Evolutionary conservation across 2,797 vertebrate genomes (phyloP).

Genomic region (Rhabdophis nuchalis): DNA sequence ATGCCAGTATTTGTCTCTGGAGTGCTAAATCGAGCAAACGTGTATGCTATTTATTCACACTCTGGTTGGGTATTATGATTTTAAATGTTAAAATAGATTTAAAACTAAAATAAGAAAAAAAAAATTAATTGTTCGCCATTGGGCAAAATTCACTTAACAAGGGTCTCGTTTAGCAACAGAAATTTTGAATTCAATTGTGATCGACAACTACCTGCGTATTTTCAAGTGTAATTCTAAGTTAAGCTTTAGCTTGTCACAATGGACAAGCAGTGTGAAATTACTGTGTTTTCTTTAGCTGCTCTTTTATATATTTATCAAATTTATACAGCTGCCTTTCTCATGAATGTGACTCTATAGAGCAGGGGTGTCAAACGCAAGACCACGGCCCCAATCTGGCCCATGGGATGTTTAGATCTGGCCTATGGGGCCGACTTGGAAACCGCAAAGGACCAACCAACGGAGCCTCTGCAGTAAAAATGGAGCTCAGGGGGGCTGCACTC

Average conservation of each 20-base stretch:
- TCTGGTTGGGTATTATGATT: slow-evolving; percentile 29
- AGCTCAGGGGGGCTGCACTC: no score
- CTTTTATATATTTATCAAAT: background rate
- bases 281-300: background rate
- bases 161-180: background rate
- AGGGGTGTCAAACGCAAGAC: no score
- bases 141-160: background rate
- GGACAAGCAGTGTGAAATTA: background rate
- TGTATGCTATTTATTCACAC: slow-evolving; percentile 40
- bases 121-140: slow-evolving; percentile 45
- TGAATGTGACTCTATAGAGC: background rate
- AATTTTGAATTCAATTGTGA: background rate
- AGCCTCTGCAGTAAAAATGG: no score
- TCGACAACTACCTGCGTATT: background rate
- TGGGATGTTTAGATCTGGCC: no score
- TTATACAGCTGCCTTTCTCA: background rate
- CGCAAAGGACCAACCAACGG: no score
- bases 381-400: no score
- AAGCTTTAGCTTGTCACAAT: background rate
- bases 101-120: slow-evolving; percentile 63
- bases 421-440: no score
- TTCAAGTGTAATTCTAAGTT: background rate
- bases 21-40: slow-evolving; percentile 17
- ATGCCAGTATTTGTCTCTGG: slow-evolving; percentile 50
- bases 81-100: slow-evolving; percentile 66